Conservation (phyloP, 1,140 invertebrate genomes). For the Hermatobates lingyangjiaoensis region DNA sequence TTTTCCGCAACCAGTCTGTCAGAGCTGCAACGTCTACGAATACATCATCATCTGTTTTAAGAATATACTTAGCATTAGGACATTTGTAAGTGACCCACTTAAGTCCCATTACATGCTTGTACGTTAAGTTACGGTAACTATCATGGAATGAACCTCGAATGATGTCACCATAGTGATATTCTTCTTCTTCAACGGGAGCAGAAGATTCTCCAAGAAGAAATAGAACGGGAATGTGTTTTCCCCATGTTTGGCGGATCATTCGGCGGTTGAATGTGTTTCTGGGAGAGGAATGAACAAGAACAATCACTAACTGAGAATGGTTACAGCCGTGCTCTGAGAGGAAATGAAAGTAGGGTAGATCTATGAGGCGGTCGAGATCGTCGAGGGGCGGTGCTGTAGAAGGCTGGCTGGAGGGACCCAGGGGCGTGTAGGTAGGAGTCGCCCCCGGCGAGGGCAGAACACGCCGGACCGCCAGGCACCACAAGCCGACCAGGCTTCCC, state of each 20-base stretch:
- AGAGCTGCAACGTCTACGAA: conserved; percentile 50
- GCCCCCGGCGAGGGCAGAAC: neutral
- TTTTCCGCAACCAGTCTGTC: conserved; percentile 35
- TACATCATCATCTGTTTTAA: conserved; percentile 64
- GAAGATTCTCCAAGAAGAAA: conserved; percentile 47
- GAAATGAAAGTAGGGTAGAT: neutral
- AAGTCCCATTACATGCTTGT: conserved; percentile 69
- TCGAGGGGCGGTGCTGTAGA: neutral
- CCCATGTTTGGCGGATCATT: neutral
- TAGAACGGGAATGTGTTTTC: conserved; percentile 18
- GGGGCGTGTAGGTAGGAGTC: neutral
- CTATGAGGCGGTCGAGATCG: neutral
- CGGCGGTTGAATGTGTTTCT: neutral
- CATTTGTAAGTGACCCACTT: conserved; percentile 55
- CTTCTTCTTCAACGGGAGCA: conserved; percentile 35
- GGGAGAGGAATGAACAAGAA: neutral
- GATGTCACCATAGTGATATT: conserved; percentile 40
- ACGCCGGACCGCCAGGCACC: neutral
- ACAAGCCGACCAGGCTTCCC: neutral
- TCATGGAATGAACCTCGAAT: conserved; percentile 62
- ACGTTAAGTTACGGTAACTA: conserved; percentile 66
- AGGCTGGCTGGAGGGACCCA: neutral
- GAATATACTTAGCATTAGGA: conserved; percentile 41
- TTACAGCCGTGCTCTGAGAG: neutral
- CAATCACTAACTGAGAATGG: neutral